These are phyloP conservation scores for Hyposmocoma kahamanoa DNA, from an alignment of 1,140 invertebrate species.

Conservation along the genomic window DNA sequence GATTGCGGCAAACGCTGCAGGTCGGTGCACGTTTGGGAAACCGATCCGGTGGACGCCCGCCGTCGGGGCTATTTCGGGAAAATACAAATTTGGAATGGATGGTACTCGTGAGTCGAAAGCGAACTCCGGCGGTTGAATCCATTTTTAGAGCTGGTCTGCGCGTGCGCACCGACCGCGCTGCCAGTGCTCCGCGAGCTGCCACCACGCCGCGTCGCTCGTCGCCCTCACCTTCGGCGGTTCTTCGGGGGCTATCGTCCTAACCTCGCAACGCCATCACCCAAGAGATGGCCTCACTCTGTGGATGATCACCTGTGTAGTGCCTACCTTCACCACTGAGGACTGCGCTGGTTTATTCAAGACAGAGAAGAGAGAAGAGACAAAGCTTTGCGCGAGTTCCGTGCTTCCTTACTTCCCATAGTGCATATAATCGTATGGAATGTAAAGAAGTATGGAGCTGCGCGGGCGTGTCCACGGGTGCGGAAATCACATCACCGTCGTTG, in stretches of 20 bases:
- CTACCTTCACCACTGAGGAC: conserved; percentile 1
- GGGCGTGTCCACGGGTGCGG: conserved; percentile 48
- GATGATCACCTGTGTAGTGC: conserved; percentile 13
- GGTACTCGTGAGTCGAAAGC: conserved; percentile 70
- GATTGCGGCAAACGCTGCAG: conserved; percentile 47
- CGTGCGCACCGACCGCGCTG: conserved; percentile 57
- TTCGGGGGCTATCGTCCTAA: conserved; percentile 40
- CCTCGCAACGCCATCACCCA: conserved; percentile 39
- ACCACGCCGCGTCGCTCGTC: conserved; percentile 52
- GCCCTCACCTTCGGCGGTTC: conserved; percentile 21
- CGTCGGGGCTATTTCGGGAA: conserved; percentile 82
- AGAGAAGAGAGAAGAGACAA: conserved; percentile 38
- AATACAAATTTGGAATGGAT: conserved; percentile 86
- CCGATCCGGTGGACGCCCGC: conserved; percentile 73
- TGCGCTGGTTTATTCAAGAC: neutral
- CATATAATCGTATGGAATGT: conserved; percentile 93
- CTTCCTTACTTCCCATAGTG: conserved; percentile 97
- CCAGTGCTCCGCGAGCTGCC: conserved; percentile 59
- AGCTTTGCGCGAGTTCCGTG: conserved; percentile 86
- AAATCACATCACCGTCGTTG: conserved; percentile 15
- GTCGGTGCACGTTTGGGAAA: conserved; percentile 69
- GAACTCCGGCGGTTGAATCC: conserved; percentile 67
- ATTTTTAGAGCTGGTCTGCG: conserved; percentile 77
- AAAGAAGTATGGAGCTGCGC: conserved; percentile 95
- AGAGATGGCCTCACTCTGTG: conserved; percentile 39